Evolutionary conservation across 1,140 invertebrate genomes (phyloP).

Genomic region (Cephus cinctus): DNA sequence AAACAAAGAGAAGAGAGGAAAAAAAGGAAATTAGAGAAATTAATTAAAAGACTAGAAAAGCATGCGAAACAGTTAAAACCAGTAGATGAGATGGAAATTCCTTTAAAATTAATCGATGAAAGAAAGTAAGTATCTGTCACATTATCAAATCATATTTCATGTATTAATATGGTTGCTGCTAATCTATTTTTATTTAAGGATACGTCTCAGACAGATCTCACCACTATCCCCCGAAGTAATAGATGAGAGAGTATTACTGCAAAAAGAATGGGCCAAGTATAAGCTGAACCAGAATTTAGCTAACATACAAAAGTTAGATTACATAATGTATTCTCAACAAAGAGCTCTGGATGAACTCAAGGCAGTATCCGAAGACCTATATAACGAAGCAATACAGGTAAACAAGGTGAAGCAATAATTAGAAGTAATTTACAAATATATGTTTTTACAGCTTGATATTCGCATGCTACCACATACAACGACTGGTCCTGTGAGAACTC

Average conservation of each 20-base stretch:
- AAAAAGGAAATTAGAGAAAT: constrained; percentile 79
- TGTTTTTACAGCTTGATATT: constrained; percentile 66
- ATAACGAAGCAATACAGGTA: constrained; percentile 78
- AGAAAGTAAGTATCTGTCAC: constrained; percentile 56
- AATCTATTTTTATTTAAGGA: constrained; percentile 47
- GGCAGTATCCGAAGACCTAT: constrained; percentile 77
- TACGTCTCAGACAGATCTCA: constrained; percentile 53
- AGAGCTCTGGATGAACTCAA: constrained; percentile 75
- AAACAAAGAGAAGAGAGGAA: constrained; percentile 77
- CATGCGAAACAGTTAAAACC: constrained; percentile 77
- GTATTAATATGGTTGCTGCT: neutral
- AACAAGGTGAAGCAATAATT: constrained; percentile 7
- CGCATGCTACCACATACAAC: constrained; percentile 65
- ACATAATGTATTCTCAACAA: constrained; percentile 67
- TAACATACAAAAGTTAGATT: constrained; percentile 69
- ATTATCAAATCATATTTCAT: constrained; percentile 10
- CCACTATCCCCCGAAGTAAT: constrained; percentile 52
- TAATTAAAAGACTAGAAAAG: constrained; percentile 77
- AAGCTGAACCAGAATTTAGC: constrained; percentile 62
- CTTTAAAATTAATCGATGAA: constrained; percentile 65
- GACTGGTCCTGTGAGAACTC: constrained; percentile 73
- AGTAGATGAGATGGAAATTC: constrained; percentile 76
- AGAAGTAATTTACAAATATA: constrained; percentile 4
- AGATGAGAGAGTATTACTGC: constrained; percentile 59
- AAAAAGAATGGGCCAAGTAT: constrained; percentile 74